Conservation (phyloP, 2,797 vertebrate genomes). For the Alcedo quadribrachys region DNA sequence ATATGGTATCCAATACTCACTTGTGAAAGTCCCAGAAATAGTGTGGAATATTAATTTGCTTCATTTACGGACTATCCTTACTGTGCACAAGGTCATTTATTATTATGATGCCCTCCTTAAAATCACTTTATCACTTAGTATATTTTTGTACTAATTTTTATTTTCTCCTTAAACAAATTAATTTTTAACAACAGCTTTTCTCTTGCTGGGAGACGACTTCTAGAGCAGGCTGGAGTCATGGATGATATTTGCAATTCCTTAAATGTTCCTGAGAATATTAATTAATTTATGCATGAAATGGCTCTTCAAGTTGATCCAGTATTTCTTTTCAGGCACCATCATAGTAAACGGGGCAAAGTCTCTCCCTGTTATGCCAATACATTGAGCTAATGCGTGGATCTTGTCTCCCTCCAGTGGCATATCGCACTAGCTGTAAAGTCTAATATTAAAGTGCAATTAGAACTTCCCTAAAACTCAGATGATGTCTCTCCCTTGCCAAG, state of each 20-base stretch:
- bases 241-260: neutral
- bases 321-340: neutral
- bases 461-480: neutral
- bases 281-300: neutral
- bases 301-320: neutral
- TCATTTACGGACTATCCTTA: neutral
- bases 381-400: neutral
- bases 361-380: neutral
- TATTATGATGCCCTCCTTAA: neutral
- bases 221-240: neutral
- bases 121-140: neutral
- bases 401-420: constrained; percentile 69
- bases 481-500: neutral
- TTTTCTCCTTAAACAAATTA: neutral
- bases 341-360: neutral
- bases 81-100: neutral
- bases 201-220: neutral
- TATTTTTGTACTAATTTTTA: neutral
- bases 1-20: neutral
- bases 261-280: neutral
- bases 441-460: neutral
- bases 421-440: neutral
- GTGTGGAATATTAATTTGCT: neutral
- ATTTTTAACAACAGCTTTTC: neutral
- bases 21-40: neutral